Evolutionary conservation across 2,113 vertebrate genomes (phyloP), one percentile per base, ranked within the genome.

Genomic region (Phaethon lepturus): DNA sequence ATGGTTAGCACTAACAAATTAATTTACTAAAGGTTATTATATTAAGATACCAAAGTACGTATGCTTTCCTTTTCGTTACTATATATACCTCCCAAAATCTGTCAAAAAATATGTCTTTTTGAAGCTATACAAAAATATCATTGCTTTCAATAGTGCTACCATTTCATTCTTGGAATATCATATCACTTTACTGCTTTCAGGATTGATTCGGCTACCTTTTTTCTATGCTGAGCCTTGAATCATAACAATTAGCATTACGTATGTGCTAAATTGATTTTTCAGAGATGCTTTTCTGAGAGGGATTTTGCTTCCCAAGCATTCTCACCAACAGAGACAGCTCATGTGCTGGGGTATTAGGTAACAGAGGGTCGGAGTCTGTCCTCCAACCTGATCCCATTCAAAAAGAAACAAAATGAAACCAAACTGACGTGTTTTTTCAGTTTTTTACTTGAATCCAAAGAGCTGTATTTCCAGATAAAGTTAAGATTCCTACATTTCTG

Each of bases 231-330:
- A 95, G 79, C 60, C 44, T 68, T 86, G 75, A 89, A 63, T 96
- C 72, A 88, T 63, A 93, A 88, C 63, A 90, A 83, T 96, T 92
- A 93, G 29, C 52, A 71, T 95, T 92, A 81, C 83, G 45, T 86
- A 50, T 71, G 22, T 88, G 33, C 60, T 95, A 74, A 80, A 78
- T 40, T 91, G 88, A 88, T 84, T 94, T 94, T 58, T 79, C 71
- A 49, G 64, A 74, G 88, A 44, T 92, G 9, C 10, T 93, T 95
- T 91, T 82, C 66, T 82, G 62, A 52, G 72, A 71, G 55, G 24
- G 73, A 38, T 40, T 95, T 80, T 71, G 67, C 62, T 77, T 86
- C 53, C 40, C 72, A 52, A 47, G 38, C 23, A 29, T 76, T 78
- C 58, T 95, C 2, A 0, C 63, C 49, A 60, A 8, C 53, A 40